Evolutionary conservation across 2,888 invertebrate species (phyloP), one percentile per base, ranked within the genome.

Genomic region (Dasypolia templi): DNA sequence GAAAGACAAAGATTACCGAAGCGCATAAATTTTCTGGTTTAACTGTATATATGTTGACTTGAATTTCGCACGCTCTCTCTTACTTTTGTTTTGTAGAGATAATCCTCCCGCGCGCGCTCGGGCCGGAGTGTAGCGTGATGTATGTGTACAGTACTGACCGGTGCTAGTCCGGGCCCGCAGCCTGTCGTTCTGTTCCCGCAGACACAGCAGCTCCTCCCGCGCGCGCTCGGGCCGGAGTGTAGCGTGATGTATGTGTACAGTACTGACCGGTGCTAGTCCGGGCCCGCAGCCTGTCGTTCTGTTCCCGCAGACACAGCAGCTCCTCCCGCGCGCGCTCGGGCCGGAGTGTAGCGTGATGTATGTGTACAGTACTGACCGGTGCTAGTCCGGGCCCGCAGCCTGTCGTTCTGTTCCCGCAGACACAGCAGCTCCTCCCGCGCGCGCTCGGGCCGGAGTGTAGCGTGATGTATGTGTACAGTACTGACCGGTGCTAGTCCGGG

Each of bases 401-500:
- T 84, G 85, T 92, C 92, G 81, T 85, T 85, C 62, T 79, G 72
- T 22, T 94, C 94, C 11, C 91, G 59, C 35, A 85, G 86, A 64
- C 81, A 87, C 42, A 89, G 90, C 5, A 75, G 64, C 51, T 62
- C 58, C 32, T 35, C 53, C 0, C 82, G 58, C 0, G 55, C 59
- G 3, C 53, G 58, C 39, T n/a, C 63, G 1, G 62, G 35, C 2
- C 79, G 61, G n/a, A n/a, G n/a, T n/a, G n/a, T n/a, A n/a, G n/a
- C n/a, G 9, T 3, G 17, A 17, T 6, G 19, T 19, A 5, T 7
- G 3, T 7, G 29, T 7, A 14, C 1, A 22, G 63, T 32, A 64
- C 53, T 53, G 51, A 73, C 73, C 73, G 4, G 26, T 0, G 22
- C 11, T 9, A 0, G 46, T 12, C 14, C 77, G 19, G 22, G 87